phyloP scores from a whole-genome alignment of 1,140 invertebrate species.

The Hydropsyche tenuis region DNA sequence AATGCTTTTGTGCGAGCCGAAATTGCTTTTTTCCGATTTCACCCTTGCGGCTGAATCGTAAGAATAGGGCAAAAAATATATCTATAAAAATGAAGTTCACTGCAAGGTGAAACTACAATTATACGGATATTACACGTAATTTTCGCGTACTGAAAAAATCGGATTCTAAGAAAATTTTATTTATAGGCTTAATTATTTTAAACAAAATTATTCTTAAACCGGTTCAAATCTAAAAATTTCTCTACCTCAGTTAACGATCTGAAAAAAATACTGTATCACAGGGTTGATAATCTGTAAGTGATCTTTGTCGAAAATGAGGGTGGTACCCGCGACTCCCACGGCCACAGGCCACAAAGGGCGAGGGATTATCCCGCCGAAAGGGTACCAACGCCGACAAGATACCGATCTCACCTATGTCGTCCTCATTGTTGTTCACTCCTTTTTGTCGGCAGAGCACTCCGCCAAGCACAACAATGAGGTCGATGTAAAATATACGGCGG shows the following conservation, averaged over 20 bases:
- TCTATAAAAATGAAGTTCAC: too few species aligned
- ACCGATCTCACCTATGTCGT: slow-evolving; percentile 21
- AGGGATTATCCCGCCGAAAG: slow-evolving; percentile 36
- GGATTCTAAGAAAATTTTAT: too few species aligned
- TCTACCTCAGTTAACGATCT: too few species aligned
- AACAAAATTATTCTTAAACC: too few species aligned
- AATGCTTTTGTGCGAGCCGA: neutral
- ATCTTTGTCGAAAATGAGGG: slow-evolving; percentile 25
- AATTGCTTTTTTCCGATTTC: slow-evolving; percentile 2
- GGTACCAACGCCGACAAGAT: slow-evolving; percentile 25
- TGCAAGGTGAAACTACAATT: too few species aligned
- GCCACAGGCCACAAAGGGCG: slow-evolving; percentile 1
- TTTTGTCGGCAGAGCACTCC: slow-evolving; percentile 9
- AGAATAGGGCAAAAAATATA: too few species aligned
- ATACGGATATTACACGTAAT: too few species aligned
- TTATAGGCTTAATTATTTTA: too few species aligned
- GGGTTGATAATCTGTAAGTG: slow-evolving; percentile 45
- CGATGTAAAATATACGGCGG: neutral
- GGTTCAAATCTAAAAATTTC: too few species aligned
- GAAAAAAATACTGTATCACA: neutral
- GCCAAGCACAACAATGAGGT: neutral
- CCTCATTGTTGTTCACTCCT: slow-evolving; percentile 19
- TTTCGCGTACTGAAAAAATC: too few species aligned
- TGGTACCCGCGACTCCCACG: neutral
- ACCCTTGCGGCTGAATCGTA: neutral